These are phyloP conservation scores for Conops quadrifasciatus DNA, from an alignment of 2,888 invertebrate species.

Conservation along the genomic window DNA sequence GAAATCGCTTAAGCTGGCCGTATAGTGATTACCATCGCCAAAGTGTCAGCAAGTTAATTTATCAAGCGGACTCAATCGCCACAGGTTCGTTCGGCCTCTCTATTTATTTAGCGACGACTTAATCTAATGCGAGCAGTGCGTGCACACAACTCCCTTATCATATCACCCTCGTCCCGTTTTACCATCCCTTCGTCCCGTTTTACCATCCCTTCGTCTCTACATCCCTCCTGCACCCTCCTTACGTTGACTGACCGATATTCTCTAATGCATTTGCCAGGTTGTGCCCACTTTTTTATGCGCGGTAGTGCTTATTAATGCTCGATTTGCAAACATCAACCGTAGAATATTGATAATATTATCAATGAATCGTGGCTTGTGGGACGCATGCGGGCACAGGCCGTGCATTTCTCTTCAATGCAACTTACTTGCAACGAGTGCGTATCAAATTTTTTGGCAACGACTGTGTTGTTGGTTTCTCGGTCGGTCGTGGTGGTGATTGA, in stretches of 20 bases:
- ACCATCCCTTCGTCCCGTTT: slow-evolving; percentile 14
- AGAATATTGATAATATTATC: slow-evolving; percentile 37
- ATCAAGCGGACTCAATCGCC: slow-evolving; percentile 42
- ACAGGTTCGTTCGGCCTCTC: slow-evolving; percentile 40
- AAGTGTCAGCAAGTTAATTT: slow-evolving; percentile 51
- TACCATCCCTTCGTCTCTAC: slow-evolving; percentile 19
- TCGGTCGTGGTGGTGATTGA: slow-evolving; percentile 43
- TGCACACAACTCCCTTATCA: slow-evolving; percentile 23
- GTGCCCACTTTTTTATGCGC: slow-evolving; percentile 4
- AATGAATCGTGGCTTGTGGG: slow-evolving; percentile 21
- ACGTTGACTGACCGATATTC: slow-evolving; percentile 11
- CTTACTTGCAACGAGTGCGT: slow-evolving; percentile 49
- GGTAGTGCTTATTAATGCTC: slow-evolving; percentile 35
- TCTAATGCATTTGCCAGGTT: slow-evolving; percentile 38
- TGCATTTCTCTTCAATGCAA: not conserved
- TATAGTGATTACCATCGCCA: slow-evolving; percentile 46
- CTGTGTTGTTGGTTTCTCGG: slow-evolving; percentile 55
- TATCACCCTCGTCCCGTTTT: not conserved
- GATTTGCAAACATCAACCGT: slow-evolving; percentile 28
- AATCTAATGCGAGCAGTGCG: slow-evolving; percentile 37
- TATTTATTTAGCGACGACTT: slow-evolving; percentile 49
- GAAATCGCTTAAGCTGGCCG: slow-evolving; percentile 30
- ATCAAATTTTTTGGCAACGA: slow-evolving; percentile 55
- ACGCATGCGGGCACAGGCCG: slow-evolving; percentile 35
- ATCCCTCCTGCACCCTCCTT: slow-evolving; percentile 35